These are phyloP conservation scores for Aspidapion aeneum DNA, from an alignment of 2,888 invertebrate genomes.

Conservation along the genomic window DNA sequence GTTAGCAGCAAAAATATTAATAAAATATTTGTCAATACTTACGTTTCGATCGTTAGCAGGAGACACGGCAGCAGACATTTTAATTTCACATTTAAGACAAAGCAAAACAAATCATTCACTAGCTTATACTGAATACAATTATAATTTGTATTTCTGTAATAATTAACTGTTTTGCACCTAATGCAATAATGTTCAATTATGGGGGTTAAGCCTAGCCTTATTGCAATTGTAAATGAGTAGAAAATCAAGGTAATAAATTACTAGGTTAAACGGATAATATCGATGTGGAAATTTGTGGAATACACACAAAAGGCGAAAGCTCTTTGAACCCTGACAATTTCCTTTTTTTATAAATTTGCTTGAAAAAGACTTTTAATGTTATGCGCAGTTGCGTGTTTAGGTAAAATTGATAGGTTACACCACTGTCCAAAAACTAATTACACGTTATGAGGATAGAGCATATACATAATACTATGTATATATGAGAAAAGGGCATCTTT, in stretches of 20 bases:
- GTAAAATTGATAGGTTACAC: too few relatives aligned
- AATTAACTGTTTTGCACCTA: not conserved
- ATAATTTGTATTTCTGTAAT: not conserved
- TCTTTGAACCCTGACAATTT: not conserved
- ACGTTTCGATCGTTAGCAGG: not conserved
- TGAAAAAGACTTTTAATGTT: too few relatives aligned
- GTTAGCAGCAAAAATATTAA: too few relatives aligned
- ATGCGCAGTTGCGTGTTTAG: too few relatives aligned
- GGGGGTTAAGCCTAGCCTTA: not conserved
- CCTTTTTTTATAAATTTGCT: too few relatives aligned
- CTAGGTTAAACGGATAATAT: conserved; percentile 8
- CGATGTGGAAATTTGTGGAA: conserved; percentile 15
- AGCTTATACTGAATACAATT: not conserved
- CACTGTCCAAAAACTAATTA: too few relatives aligned
- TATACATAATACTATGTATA: too few relatives aligned
- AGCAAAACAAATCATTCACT: not conserved
- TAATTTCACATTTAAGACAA: not conserved
- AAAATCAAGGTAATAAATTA: not conserved
- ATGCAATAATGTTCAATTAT: not conserved
- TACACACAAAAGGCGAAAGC: not conserved
- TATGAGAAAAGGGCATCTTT: too few relatives aligned
- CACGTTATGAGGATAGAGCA: too few relatives aligned
- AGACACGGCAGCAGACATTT: not conserved
- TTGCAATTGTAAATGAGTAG: not conserved
- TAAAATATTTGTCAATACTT: not conserved